phyloP scores from a whole-genome alignment of 2,888 invertebrate species.

The Lamellibrachia satsuma region DNA sequence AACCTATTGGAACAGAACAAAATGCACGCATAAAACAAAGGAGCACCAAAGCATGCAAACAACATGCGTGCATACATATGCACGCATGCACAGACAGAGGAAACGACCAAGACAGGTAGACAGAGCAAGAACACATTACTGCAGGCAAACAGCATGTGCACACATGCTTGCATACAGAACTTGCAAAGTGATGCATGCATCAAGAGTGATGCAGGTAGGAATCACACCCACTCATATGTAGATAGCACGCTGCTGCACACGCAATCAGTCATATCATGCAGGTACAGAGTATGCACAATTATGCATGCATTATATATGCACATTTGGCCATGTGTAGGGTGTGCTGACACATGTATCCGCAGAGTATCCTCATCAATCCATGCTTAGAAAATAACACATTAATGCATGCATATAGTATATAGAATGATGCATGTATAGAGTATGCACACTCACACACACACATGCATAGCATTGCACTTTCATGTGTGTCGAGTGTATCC shows the following conservation, averaged over 20 bases:
- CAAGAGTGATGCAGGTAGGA: background rate
- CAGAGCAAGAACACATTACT: background rate
- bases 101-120: background rate
- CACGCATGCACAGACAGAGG: background rate
- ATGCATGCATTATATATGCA: background rate
- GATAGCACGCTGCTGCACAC: background rate
- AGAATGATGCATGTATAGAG: background rate
- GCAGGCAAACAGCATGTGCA: background rate
- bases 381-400: background rate
- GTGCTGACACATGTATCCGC: too few relatives aligned
- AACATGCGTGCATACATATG: background rate
- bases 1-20: conserved; percentile 3
- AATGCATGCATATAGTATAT: background rate
- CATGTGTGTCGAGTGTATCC: too few relatives aligned
- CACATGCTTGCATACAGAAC: background rate
- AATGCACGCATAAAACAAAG: background rate
- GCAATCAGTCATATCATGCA: background rate
- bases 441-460: background rate
- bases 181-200: background rate
- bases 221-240: background rate
- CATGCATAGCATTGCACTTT: too few relatives aligned
- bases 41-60: background rate
- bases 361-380: background rate
- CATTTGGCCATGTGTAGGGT: background rate
- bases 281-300: background rate